Base-by-base conservation (phyloP, 2,797 vertebrate genomes). In the Diplodus sargus region DNA sequence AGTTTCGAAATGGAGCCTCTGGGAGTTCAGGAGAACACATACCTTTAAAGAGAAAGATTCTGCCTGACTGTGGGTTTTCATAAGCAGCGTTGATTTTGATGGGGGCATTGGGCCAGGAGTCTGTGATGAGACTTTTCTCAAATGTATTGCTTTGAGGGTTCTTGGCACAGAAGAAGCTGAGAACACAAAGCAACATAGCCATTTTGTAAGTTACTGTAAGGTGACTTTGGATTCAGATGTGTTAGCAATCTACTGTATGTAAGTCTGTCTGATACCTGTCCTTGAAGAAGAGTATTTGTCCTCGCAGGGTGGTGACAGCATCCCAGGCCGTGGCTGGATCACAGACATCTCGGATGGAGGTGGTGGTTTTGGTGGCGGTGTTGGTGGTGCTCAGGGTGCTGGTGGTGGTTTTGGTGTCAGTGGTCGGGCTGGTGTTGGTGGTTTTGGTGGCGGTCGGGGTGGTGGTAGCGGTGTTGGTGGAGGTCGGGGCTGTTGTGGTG, bases 221-320 rank as follows among this genome's bases (percentile, higher is more conserved):
- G 28, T 59, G 54, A 39, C 8, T 49, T 49, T 30, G 4, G 3
- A 68, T 45, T 62, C 1, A 6, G 14, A 65, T 68, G 4, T 51
- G 23, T 49, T 13, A 30, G 39, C 52, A 34, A 17, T 69, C 23
- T 25, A 0, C 20, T 54, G 22, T 0, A 34, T 0, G 30, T 34
- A 34, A 34, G 30, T 34, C 30, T 6, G 30, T 34, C 30, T 34
- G 30, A 89, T 96, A 97, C 97, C 93, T 95, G 93, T 94, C 95
- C 86, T 97, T 98, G 85, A 98, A 96, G 92, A 97, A 97, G 84
- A 97, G 67, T 39, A 93, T 69, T 89, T 96, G 96, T 92, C 87
- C 91, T 78, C 93, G 86, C 63, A 97, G 76, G 11, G 94, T 96
- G 74, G 96, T 93, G 70, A 96, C 76, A 18, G 97, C 97, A 81